Evolutionary conservation across 2,888 invertebrate species (phyloP), one percentile per base, ranked within the genome.

Genomic region (Machimus atricapillus): DNA sequence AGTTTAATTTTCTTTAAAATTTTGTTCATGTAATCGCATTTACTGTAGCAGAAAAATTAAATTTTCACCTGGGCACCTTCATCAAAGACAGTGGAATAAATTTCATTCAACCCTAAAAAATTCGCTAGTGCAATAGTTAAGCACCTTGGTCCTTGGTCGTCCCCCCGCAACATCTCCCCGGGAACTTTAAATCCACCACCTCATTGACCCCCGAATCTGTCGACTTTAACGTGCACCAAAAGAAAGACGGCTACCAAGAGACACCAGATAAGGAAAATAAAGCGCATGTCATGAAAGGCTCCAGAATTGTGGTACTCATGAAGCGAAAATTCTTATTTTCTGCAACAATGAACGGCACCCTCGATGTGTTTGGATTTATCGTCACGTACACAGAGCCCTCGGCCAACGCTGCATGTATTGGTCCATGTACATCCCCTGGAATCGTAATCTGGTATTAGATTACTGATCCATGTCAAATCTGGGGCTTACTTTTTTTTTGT

Each of bases 381-480:
- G 88, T 88, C 89, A 89, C 89, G 89, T 85, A 85, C 52, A 85
- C 73, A 73, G 46, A 31, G n/a, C 31, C 43, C 43, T 78, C 31
- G 46, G 14, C 27, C 52, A 31, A 46, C 37, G 23, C 66, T 43
- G 34, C 19, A 1, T 83, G 83, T 83, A 40, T 83, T 76, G 74
- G 85, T 85, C 31, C 76, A 46, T 85, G 76, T 76, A 85, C 76
- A 77, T 77, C 88, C 87, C 89, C 89, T 90, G 90, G 85, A 92
- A 91, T 91, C 91, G 91, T 92, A 92, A 92, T 92, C 92, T 91
- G 91, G 92, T 90, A 92, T 92, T 92, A 92, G 92, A 91, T 91
- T 92, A 91, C 92, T 92, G 92, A 92, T 92, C 92, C 92, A 92
- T 92, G 92, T 92, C 91, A 92, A 92, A 92, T 92, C 92, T 91